These are phyloP conservation scores for Corythaeola cristata DNA, from an alignment of 2,113 vertebrate species.

Conservation along the genomic window DNA sequence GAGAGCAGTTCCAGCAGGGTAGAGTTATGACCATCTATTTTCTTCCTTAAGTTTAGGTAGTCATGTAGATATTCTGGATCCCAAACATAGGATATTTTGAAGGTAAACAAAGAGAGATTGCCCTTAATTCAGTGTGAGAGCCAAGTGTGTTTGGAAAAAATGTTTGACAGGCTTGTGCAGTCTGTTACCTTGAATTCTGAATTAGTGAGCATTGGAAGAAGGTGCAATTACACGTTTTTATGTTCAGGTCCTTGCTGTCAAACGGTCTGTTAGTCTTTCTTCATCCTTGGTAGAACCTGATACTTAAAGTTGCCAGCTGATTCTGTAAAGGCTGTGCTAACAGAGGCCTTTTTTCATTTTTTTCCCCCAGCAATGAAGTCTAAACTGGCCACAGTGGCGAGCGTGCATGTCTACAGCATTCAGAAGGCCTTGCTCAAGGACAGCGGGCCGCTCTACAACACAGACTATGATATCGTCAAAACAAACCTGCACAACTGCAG, in stretches of 20 bases:
- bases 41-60: background rate
- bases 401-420: slow-evolving; percentile 93
- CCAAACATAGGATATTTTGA: background rate
- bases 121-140: background rate
- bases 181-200: background rate
- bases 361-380: slow-evolving; percentile 82
- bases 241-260: background rate
- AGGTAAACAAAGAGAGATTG: background rate
- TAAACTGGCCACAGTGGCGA: slow-evolving; percentile 82
- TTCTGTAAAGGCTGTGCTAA: slow-evolving; percentile 59
- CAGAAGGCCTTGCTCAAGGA: slow-evolving; percentile 93
- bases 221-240: background rate
- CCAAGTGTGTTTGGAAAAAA: background rate
- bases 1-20: background rate
- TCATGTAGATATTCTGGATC: background rate
- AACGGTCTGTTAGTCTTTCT: background rate
- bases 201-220: fast-evolving
- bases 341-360: slow-evolving; percentile 23
- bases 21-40: fast-evolving
- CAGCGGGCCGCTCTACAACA: slow-evolving; percentile 90
- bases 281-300: background rate
- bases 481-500: slow-evolving; percentile 89
- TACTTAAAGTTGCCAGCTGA: background rate
- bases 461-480: slow-evolving; percentile 93
- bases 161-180: background rate